Evolutionary conservation across 2,797 vertebrate species (phyloP), one percentile per base, ranked within the genome.

Genomic region (Acanthurus lineatus): DNA sequence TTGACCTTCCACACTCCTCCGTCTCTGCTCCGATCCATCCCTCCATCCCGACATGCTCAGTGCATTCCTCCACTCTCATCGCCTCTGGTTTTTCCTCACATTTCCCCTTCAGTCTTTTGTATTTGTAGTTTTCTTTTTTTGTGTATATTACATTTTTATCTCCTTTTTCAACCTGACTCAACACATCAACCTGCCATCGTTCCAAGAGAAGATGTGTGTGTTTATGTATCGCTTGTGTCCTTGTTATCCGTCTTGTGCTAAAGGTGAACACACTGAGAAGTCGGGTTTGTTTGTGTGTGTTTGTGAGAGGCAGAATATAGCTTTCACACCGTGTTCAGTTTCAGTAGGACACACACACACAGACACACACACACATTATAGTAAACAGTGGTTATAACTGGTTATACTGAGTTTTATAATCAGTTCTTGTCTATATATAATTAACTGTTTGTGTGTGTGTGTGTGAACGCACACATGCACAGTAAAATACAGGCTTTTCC

Each of bases 1-100:
- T 63, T 28, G 76, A 88, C 86, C 83, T 82, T 74, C 72, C 38
- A 40, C 25, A 25, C 73, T 77, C 73, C 69, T 73, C 77, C 56
- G 6, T 35, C 67, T 42, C 60, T 40, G 51, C 69, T 53, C 20
- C 22, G 35, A 15, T 61, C 58, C 2, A 17, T 42, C 71, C 64
- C 60, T 81, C 71, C 59, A 16, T 73, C 56, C 25, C 25, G 25
- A 67, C 65, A 32, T 5, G 44, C 67, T 74, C 56, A 32, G 5
- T 40, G 2, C 15, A 9, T 38, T n/a, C 22, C 35, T 45, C 15
- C 61, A 8, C 56, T 71, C 56, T 62, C 57, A 0, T 42, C 25
- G 25, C 25, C 25, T 25, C 25, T n/a, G n/a, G n/a, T n/a, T n/a
- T n/a, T n/a, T n/a, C n/a, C n/a, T n/a, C n/a, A n/a, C n/a, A n/a